Percentiles rank a stretch among this genome's conserved stretches.
Evolutionary conservation across 2,888 invertebrate genomes (phyloP).

Genomic region (Cryptus armator): DNA sequence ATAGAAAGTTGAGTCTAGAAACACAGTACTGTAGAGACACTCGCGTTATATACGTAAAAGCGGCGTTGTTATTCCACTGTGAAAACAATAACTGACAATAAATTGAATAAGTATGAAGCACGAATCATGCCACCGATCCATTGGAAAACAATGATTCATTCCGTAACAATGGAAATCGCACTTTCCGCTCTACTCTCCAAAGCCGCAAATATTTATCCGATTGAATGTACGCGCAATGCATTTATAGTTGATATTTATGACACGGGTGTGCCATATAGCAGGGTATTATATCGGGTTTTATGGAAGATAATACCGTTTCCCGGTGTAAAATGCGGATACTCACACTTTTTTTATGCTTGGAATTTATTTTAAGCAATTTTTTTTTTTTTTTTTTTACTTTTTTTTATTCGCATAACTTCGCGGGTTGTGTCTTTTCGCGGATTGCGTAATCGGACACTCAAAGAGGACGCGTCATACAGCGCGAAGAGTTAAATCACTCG

Average conservation of each 20-base stretch:
- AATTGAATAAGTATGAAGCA: constrained; percentile 62
- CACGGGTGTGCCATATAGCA: constrained; percentile 8
- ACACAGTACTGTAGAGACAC: background rate
- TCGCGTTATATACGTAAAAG: background rate
- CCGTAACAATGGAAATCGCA: constrained; percentile 54
- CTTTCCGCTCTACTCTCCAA: constrained; percentile 59
- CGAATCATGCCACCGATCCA: constrained; percentile 19
- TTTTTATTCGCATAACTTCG: constrained; percentile 49
- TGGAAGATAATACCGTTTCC: constrained; percentile 8
- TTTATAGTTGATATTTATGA: constrained; percentile 40
- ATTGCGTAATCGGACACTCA: constrained; percentile 68
- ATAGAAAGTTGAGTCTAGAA: constrained; percentile 26
- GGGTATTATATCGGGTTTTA: constrained; percentile 4
- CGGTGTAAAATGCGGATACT: background rate
- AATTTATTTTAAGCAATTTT: constrained; percentile 40
- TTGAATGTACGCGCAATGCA: constrained; percentile 26
- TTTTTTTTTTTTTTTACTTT: constrained; percentile 32
- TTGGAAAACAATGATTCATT: constrained; percentile 55
- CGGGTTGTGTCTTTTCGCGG: constrained; percentile 51
- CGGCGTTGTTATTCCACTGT: background rate
- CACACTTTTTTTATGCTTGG: background rate
- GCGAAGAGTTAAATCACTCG: constrained; percentile 59
- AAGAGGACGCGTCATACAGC: constrained; percentile 45
- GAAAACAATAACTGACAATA: constrained; percentile 56
- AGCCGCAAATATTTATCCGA: constrained; percentile 51